Base-by-base conservation (phyloP, 2,888 invertebrate species). In the Glaucopsyche alexis region DNA sequence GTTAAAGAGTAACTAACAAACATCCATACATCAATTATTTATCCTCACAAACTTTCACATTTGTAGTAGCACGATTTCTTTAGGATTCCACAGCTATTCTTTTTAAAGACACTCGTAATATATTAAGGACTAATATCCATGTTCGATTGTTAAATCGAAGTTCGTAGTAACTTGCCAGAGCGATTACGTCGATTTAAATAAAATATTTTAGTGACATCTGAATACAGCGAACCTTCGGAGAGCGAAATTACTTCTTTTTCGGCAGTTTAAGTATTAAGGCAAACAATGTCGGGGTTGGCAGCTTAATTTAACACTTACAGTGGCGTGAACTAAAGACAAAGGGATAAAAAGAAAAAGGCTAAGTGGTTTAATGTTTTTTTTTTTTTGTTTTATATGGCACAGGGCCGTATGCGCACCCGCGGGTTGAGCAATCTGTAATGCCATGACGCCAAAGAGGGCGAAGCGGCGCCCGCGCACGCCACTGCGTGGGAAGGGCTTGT, bases 251-350 rank as follows among this genome's bases (percentile, higher is more conserved):
- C 55, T 55, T 55, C 9, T 55, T 55, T 60, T 60, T 60, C 60
- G 60, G 60, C 60, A 60, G 29, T 60, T 29, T 29, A 29, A 29
- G 38, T 29, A 60, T 60, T 38, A 29, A 38, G 29, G 14, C 29
- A 38, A 60, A 38, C 60, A 29, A 60, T 60, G 60, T 60, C 29
- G 60, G 19, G 19, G 13, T 29, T 60, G 60, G 60, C 60, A 60
- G 60, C 29, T 14, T 60, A 60, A 60, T 60, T 60, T 60, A 60
- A 60, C 60, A 60, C 60, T 60, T 47, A 47, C 47, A 29, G 29
- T 52, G 11, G 55, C 55, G 19, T 29, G 29, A 55, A 19, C 5
- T 4, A 38, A 60, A 29, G 60, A 60, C 60, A 60, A 60, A 13
- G 14, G 60, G 60, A 60, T 60, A 60, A 60, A 38, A 38, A 19